Conservation (phyloP, 1,140 invertebrate species). For the Phymastichus coffea region DNA sequence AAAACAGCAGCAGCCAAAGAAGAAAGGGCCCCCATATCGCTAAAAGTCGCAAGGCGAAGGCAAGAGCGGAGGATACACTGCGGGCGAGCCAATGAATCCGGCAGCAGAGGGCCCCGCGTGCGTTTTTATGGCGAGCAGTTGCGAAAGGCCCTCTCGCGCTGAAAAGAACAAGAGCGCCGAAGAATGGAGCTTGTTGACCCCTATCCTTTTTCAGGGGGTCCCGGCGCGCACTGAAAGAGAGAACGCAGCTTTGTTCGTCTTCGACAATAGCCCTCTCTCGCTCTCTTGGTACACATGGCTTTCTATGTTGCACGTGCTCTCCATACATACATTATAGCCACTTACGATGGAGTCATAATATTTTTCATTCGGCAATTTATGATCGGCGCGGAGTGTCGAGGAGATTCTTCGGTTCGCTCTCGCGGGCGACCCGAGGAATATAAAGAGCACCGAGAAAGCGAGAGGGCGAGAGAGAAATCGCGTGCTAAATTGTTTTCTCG, state of each 20-base stretch:
- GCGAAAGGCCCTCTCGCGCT: neutral
- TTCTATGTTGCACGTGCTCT: slow-evolving; percentile 1
- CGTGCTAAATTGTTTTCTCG: slow-evolving; percentile 18
- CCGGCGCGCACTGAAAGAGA: no score
- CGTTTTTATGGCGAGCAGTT: slow-evolving; percentile 24
- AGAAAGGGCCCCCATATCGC: no score
- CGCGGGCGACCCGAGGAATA: no score
- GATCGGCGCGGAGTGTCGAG: no score
- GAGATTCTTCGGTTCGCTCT: no score
- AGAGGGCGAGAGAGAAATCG: neutral
- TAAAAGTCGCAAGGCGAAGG: slow-evolving; percentile 29
- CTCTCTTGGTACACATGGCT: slow-evolving; percentile 3
- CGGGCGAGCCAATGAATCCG: no score
- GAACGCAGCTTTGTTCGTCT: no score
- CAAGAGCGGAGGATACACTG: slow-evolving; percentile 14
- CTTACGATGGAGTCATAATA: slow-evolving; percentile 47
- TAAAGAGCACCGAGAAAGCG: no score
- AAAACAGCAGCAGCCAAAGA: slow-evolving; percentile 7
- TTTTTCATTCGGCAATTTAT: slow-evolving; percentile 40
- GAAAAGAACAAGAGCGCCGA: slow-evolving; percentile 12
- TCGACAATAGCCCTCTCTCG: no score
- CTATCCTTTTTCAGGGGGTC: no score
- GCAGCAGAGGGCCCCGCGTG: no score
- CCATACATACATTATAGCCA: slow-evolving; percentile 39
- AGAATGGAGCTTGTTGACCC: slow-evolving; percentile 12